Evolutionary conservation across 2,888 invertebrate genomes (phyloP), one percentile per base, ranked within the genome.

Genomic region (Malachius bipustulatus): DNA sequence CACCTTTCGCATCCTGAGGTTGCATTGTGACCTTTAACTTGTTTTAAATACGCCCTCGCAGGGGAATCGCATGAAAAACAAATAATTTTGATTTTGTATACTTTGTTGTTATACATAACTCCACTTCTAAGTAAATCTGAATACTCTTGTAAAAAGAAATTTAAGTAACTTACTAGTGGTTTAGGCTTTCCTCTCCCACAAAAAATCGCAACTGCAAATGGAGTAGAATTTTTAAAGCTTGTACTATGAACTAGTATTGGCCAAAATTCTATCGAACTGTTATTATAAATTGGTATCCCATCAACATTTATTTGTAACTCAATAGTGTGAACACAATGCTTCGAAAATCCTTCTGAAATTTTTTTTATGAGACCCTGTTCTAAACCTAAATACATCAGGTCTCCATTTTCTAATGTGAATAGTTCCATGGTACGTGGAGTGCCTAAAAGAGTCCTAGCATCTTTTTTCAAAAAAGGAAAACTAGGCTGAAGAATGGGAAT

Each of bases 1-100:
- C 38, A 41, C 19, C 41, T 27, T 32, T 41, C 41, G 16, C 41
- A 41, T 14, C 29, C 38, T 26, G 26, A 26, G 16, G 29, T 35
- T 14, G 35, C 32, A 29, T 14, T 39, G 31, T 41, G 41, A n/a
- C 41, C 41, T 33, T 30, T 33, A n/a, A 32, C 19, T 26, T 14
- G 13, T 36, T 39, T 41, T 15, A 41, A 16, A 33, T 26, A 33
- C 15, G 19, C 4, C 26, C 33, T 33, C 24, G 33, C 33, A 15
- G 33, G 33, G 26, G 26, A 13, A 33, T 33, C 27, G 26, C 33
- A 33, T 12, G 26, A 14, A 16, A 33, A 33, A 33, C 19, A 33
- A 12, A 12, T 14, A 12, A 33, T 26, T 26, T 33, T 26, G 10
- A 33, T 12, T 26, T 30, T n/a, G 26, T 26, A 14, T 26, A 10